Evolutionary conservation across 2,888 invertebrate genomes (phyloP).

Genomic region (Antheraea yamamai): DNA sequence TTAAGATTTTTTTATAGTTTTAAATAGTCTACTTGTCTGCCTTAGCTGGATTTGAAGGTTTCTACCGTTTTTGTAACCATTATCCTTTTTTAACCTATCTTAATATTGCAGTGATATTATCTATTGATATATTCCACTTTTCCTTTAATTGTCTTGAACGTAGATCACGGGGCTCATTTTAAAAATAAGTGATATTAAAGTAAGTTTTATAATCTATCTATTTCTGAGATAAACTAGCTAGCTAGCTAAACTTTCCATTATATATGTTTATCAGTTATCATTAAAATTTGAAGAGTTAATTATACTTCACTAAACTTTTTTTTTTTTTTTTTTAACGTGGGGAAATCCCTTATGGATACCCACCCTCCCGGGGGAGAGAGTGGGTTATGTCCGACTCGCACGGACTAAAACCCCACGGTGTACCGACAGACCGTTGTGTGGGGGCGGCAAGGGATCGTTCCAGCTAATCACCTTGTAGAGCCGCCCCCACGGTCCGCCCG

Average conservation of each 20-base stretch:
- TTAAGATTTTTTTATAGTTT: slow-evolving; percentile 9
- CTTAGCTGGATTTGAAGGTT: slow-evolving; percentile 19
- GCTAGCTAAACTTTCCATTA: background rate
- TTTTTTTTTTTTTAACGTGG: too few relatives aligned
- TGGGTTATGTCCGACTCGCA: too few relatives aligned
- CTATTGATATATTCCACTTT: background rate
- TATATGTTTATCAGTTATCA: background rate
- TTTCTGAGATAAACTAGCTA: background rate
- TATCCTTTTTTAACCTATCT: slow-evolving; percentile 15
- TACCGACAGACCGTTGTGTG: too few relatives aligned
- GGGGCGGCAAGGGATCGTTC: too few relatives aligned
- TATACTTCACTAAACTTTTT: background rate
- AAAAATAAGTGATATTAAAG: background rate
- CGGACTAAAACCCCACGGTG: too few relatives aligned
- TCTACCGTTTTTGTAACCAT: slow-evolving; percentile 15
- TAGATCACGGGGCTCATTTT: background rate
- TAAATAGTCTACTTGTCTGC: slow-evolving; percentile 11
- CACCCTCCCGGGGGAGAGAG: too few relatives aligned
- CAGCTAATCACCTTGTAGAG: too few relatives aligned
- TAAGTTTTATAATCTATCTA: background rate
- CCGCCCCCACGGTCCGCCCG: too few relatives aligned
- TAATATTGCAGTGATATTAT: background rate
- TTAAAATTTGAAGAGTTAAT: background rate
- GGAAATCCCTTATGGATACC: too few relatives aligned
- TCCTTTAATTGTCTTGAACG: background rate